Base-by-base conservation (phyloP, 2,113 vertebrate genomes). In the Corythoichthys intestinalis region DNA sequence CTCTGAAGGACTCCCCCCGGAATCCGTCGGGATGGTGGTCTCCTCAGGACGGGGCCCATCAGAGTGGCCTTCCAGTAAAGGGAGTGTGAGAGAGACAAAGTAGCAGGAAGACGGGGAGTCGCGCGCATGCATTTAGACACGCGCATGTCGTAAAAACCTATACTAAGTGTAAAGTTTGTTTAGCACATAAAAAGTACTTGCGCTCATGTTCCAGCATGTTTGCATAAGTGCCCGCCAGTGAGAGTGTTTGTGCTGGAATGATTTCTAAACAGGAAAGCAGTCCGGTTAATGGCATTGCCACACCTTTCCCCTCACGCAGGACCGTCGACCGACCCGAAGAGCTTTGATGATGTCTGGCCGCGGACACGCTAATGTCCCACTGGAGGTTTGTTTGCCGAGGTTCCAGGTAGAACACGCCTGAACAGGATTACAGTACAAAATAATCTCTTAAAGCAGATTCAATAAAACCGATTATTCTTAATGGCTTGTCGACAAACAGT, bases 51-150 rank as follows among this genome's bases (percentile, higher is more conserved):
- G 80, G 76, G 79, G 78, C 69, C 73, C 78, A 82, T 82, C 80
- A 83, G 74, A 89, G 85, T 89, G 89, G 87, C 91, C 83, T 88
- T 85, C 84, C 82, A 84, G 88, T 81, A 87, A 84, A 88, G 83
- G 69, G 74, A 87, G 81, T 74, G 75, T 74, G 75, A 69, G 75
- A 59, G 71, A 67, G 71, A 68, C 35, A 77, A 47, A 84, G 72
- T 71, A 67, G 71, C 57, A 83, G 66, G 77, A 72, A 80, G 78
- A 85, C 47, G 67, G 67, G 47, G 62, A 37, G 56, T 58, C 71
- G 76, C 57, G 48, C 53, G 59, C 62, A 56, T 74, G 73, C 76
- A 85, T 84, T 82, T 74, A 85, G 66, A 73, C 70, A 74, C 69
- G 73, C 63, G 65, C 73, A 70, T 73, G 73, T 59, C 65, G 37